These are phyloP conservation scores for Euclidia mi DNA, from an alignment of 2,888 invertebrate genomes.

Conservation along the genomic window DNA sequence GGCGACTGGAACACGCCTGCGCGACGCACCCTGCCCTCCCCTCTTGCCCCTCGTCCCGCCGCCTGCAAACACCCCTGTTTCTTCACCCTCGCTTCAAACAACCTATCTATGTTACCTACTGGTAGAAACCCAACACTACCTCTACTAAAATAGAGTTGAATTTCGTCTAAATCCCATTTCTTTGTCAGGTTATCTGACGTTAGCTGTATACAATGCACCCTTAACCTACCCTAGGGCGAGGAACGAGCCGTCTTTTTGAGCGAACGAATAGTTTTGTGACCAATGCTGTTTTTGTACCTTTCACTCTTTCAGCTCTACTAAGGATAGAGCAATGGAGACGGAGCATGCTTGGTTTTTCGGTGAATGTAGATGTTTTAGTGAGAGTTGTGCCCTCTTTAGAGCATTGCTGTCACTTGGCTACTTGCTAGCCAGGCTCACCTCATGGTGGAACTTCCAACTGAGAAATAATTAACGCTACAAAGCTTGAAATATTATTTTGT, in stretches of 20 bases:
- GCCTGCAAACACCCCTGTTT: constrained; percentile 86
- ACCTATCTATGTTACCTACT: constrained; percentile 55
- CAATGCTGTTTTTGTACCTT: constrained; percentile 58
- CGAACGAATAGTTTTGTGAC: constrained; percentile 38
- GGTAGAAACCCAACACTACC: constrained; percentile 50
- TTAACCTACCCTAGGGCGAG: constrained; percentile 80
- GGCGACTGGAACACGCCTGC: constrained; percentile 90
- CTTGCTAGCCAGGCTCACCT: constrained; percentile 67
- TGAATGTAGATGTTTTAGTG: constrained; percentile 51
- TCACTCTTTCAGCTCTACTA: neutral
- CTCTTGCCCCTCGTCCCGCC: constrained; percentile 75
- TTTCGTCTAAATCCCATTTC: constrained; percentile 27
- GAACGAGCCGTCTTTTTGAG: constrained; percentile 48
- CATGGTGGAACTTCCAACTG: constrained; percentile 57
- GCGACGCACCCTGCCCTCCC: constrained; percentile 85
- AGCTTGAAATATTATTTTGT: constrained; percentile 42
- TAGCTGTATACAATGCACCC: constrained; percentile 84
- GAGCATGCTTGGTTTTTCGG: constrained; percentile 14
- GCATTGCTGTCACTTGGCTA: constrained; percentile 75
- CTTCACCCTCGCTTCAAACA: constrained; percentile 69
- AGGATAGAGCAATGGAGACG: constrained; percentile 20
- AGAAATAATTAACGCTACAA: constrained; percentile 55
- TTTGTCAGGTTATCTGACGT: constrained; percentile 71
- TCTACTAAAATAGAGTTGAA: constrained; percentile 6
- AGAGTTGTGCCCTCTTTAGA: constrained; percentile 75